These are phyloP conservation scores for Parochlus steinenii DNA, from an alignment of 2,888 invertebrate genomes.

Conservation along the genomic window DNA sequence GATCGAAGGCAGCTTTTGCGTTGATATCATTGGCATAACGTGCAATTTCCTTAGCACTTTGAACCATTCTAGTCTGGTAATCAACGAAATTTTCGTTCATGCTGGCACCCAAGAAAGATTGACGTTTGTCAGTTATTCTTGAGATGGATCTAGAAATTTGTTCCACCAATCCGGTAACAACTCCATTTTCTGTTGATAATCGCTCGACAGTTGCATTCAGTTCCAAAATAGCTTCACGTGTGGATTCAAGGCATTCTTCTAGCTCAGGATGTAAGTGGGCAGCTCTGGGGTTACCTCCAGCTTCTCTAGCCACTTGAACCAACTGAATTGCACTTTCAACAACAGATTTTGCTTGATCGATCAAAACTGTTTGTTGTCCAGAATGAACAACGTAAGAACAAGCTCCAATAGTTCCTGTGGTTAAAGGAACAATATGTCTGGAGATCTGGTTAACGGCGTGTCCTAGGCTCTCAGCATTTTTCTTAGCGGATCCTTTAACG, in stretches of 20 bases:
- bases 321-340: conserved; percentile 82
- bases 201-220: conserved; percentile 62
- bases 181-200: conserved; percentile 75
- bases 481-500: conserved; percentile 67
- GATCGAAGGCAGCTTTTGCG: conserved; percentile 64
- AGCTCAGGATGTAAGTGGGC: conserved; percentile 63
- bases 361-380: conserved; percentile 64
- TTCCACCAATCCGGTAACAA: conserved; percentile 78
- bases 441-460: conserved; percentile 66
- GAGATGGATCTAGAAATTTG: conserved; percentile 80
- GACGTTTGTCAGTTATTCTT: conserved; percentile 56
- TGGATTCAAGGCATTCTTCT: conserved; percentile 60
- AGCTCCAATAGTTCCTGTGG: conserved; percentile 68
- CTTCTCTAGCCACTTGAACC: conserved; percentile 67
- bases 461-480: conserved; percentile 85
- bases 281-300: conserved; percentile 88
- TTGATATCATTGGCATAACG: conserved; percentile 85
- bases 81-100: conserved; percentile 74
- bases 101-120: conserved; percentile 49
- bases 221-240: conserved; percentile 67
- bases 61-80: conserved; percentile 95
- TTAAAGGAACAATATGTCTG: conserved; percentile 69
- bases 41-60: conserved; percentile 84
- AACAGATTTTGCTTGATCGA: conserved; percentile 89
- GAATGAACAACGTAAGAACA: conserved; percentile 81